phyloP scores from a whole-genome alignment of 1,140 invertebrate species.

The Pissodes strobi region DNA sequence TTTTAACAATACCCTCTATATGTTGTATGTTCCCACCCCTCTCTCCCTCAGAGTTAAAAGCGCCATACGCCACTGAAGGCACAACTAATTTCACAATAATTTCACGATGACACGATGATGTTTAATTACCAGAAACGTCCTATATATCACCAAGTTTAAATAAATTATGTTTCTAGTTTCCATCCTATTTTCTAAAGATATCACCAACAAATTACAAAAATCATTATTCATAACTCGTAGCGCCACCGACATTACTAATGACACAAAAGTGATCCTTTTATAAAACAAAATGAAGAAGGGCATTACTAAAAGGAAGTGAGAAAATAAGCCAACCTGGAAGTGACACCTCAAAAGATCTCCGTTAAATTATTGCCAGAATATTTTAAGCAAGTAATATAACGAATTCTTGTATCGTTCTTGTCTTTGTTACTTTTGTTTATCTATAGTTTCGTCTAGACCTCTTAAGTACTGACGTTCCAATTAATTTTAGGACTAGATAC shows the following conservation, averaged over 20 bases:
- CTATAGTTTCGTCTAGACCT: too few species aligned
- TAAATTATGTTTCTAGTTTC: background rate
- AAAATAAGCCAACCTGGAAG: conserved; percentile 23
- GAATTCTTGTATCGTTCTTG: too few species aligned
- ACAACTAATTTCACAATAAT: too few species aligned
- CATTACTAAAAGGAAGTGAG: conserved; percentile 28
- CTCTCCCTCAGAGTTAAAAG: too few species aligned
- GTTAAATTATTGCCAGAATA: conserved; percentile 1
- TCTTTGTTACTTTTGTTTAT: too few species aligned
- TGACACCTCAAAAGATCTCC: conserved; percentile 27
- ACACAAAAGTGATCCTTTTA: conserved; percentile 31
- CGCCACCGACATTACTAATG: conserved; percentile 23
- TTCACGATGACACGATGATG: too few species aligned
- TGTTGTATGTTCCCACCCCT: too few species aligned
- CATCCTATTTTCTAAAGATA: conserved; percentile 2
- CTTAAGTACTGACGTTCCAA: too few species aligned
- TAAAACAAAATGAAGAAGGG: conserved; percentile 31
- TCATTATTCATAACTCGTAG: conserved; percentile 32
- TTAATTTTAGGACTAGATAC: too few species aligned
- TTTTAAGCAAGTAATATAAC: background rate
- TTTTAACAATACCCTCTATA: background rate
- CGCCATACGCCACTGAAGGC: too few species aligned
- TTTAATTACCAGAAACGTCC: background rate
- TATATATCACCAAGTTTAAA: background rate
- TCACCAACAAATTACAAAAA: conserved; percentile 28